These are phyloP conservation scores for Hanleya hanleyi DNA, from an alignment of 2,888 invertebrate genomes.

Conservation along the genomic window DNA sequence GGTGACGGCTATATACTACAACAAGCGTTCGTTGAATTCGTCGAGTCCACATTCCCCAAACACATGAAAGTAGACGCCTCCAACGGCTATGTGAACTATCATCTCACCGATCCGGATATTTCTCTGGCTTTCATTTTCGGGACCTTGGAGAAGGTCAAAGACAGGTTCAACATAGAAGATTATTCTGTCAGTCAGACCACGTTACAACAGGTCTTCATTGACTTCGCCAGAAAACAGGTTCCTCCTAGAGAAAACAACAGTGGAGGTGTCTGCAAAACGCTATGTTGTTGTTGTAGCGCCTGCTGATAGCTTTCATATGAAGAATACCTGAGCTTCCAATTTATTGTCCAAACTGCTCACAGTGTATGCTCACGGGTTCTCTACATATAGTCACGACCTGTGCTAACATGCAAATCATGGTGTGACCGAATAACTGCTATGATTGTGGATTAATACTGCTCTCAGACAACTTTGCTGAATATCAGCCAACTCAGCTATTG, in stretches of 20 bases:
- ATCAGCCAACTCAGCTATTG: too few relatives aligned
- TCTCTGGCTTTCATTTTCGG: conserved; percentile 58
- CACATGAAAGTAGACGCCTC: conserved; percentile 82
- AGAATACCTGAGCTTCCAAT: too few relatives aligned
- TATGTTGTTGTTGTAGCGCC: not conserved
- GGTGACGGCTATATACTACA: conserved; percentile 38
- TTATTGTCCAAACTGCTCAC: too few relatives aligned
- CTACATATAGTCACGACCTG: too few relatives aligned
- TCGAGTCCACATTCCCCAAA: conserved; percentile 76
- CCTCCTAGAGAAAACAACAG: conserved; percentile 10
- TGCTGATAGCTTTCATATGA: too few relatives aligned
- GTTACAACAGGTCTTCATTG: conserved; percentile 70
- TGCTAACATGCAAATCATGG: too few relatives aligned
- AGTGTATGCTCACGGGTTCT: too few relatives aligned
- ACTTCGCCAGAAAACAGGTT: conserved; percentile 66
- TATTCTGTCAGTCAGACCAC: conserved; percentile 70
- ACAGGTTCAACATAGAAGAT: conserved; percentile 51
- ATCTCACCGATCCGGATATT: conserved; percentile 49
- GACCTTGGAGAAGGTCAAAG: conserved; percentile 51
- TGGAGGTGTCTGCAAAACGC: not conserved
- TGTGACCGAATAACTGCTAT: too few relatives aligned
- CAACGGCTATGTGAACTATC: conserved; percentile 72
- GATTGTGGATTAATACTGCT: too few relatives aligned
- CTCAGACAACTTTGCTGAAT: too few relatives aligned
- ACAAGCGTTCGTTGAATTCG: conserved; percentile 49